These are phyloP conservation scores for Matsumyia berberina DNA, from an alignment of 2,888 invertebrate genomes.

Conservation along the genomic window DNA sequence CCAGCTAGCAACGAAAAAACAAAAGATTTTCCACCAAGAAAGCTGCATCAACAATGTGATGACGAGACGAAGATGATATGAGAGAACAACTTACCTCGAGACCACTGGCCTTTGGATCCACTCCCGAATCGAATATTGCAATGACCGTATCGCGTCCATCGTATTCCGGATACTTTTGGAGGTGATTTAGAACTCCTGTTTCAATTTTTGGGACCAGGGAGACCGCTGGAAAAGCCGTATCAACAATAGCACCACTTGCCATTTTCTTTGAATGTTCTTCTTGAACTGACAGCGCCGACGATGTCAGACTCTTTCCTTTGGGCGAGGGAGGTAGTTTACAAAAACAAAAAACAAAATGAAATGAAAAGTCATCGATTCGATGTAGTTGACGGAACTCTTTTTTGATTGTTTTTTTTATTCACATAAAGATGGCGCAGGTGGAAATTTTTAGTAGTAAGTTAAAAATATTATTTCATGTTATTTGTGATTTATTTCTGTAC, in stretches of 20 bases:
- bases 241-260: constrained; percentile 81
- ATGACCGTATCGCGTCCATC: constrained; percentile 97
- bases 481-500: too few species aligned
- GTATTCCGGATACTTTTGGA: constrained; percentile 94
- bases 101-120: constrained; percentile 98
- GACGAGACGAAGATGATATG: constrained; percentile 35
- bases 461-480: too few species aligned
- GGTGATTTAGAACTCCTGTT: constrained; percentile 94
- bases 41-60: constrained; percentile 46
- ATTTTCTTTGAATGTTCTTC: constrained; percentile 76
- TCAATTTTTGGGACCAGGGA: constrained; percentile 97
- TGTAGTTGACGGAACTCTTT: neutral
- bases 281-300: constrained; percentile 67
- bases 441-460: too few species aligned
- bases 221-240: constrained; percentile 91
- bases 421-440: constrained; percentile 8
- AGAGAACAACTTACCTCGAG: constrained; percentile 88
- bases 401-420: neutral
- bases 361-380: constrained; percentile 53
- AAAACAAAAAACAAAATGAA: constrained; percentile 46
- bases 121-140: constrained; percentile 98
- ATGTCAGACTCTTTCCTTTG: constrained; percentile 45
- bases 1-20: constrained; percentile 43
- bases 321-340: constrained; percentile 22
- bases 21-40: constrained; percentile 47